Conservation (phyloP, 1,140 invertebrate genomes). For the Drosophila hydei region DNA sequence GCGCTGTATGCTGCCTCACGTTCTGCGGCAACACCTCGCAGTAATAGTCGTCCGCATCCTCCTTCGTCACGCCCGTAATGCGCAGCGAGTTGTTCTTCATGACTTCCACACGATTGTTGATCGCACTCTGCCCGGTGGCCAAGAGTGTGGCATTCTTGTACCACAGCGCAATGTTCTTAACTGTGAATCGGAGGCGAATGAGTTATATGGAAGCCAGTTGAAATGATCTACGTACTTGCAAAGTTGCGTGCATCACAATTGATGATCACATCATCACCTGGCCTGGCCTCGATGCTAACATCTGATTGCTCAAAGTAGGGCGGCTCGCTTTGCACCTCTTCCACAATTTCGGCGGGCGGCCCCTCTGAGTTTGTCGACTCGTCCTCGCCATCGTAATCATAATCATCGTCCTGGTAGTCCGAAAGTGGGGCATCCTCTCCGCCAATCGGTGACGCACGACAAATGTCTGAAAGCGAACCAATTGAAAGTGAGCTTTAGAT, state of each 20-base stretch:
- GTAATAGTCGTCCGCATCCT: conserved; percentile 76
- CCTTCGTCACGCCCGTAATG: conserved; percentile 43
- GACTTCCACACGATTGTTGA: conserved; percentile 53
- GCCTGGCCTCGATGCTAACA: conserved; percentile 46
- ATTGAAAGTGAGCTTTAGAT: background rate
- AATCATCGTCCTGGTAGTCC: conserved; percentile 59
- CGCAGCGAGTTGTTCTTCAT: conserved; percentile 70
- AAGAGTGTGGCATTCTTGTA: conserved; percentile 62
- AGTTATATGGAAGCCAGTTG: background rate
- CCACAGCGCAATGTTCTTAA: conserved; percentile 74
- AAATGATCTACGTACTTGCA: conserved; percentile 40
- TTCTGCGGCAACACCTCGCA: conserved; percentile 68
- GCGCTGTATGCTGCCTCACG: conserved; percentile 55
- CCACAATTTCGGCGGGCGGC: background rate
- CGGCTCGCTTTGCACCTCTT: background rate
- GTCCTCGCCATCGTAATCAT: conserved; percentile 49
- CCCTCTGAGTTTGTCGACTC: conserved; percentile 10
- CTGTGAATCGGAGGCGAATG: conserved; percentile 22
- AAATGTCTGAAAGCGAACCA: conserved; percentile 9
- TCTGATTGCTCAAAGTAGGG: conserved; percentile 68
- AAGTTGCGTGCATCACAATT: conserved; percentile 75
- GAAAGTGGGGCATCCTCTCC: background rate
- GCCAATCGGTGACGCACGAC: conserved; percentile 35
- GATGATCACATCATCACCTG: conserved; percentile 63
- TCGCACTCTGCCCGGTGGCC: conserved; percentile 51